Base-by-base conservation (phyloP, 1,140 invertebrate species). In the Littorina saxatilis region DNA sequence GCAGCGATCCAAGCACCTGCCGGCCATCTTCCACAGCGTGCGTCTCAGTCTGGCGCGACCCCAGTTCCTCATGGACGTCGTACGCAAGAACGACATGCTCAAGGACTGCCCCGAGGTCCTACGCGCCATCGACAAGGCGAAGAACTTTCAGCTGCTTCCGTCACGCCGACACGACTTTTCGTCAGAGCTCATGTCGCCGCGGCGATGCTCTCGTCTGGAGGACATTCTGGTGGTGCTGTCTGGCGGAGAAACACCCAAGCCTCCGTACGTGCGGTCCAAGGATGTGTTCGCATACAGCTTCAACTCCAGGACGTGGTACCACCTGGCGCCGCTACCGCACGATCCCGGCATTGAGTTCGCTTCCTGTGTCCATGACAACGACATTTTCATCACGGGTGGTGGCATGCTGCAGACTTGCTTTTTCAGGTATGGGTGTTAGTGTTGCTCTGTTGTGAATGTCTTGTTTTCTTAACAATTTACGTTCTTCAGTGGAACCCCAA, bases 271-370 rank as follows among this genome's bases (percentile, higher is more conserved):
- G 40, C 80, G 89, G 43, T 88, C 87, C 27, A 85, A 87, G 37
- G 84, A 88, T 68, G 88, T 89, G 2, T 83, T 85, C 17, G 87
- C 85, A 7, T 90, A 87, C 83, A 88, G 88, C 75, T 90, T 89
- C 79, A 84, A 84, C n/a, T 80, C 83, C 15, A 80, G 84, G 2
- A 82, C 85, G 52, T 90, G 89, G 89, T 90, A 80, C 63, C 85
- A 85, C 63, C 61, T 90, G 11, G 86, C 87, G 17, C 77, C 85
- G 0, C 70, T 90, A 1, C 89, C 89, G 2, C 89, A 87, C 79
- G 89, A 90, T 75, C 89, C 89, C 0, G 89, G 89, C 9, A 90
- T 90, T 32, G 89, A 90, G 73, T 90, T 90, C 82, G 87, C 88
- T 0, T 85, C 88, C 5, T 89, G 88, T 77, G 87, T 88, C 0